phyloP scores from a whole-genome alignment of 2,113 vertebrate genomes.

The Ia io region DNA sequence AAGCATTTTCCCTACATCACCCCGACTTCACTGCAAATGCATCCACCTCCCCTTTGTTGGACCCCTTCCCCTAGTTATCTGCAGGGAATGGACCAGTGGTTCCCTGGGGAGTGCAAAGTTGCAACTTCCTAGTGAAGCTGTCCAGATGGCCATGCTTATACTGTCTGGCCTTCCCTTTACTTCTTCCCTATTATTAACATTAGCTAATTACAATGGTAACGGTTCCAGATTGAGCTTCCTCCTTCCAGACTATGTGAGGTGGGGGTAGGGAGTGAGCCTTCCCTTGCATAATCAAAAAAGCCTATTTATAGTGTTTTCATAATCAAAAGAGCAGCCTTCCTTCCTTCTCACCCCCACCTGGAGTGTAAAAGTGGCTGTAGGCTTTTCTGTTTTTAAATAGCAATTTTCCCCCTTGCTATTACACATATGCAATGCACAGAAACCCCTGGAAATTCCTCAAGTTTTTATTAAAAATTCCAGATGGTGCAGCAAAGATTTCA shows the following conservation, averaged over 20 bases:
- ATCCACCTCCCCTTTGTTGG: neutral
- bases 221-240: neutral
- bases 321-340: slow-evolving; percentile 54
- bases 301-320: slow-evolving; percentile 52
- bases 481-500: slow-evolving; percentile 65
- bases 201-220: neutral
- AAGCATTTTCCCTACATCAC: neutral
- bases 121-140: neutral
- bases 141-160: neutral
- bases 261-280: neutral
- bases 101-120: neutral
- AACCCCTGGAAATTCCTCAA: slow-evolving; percentile 67
- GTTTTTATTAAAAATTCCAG: slow-evolving; percentile 75
- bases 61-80: neutral
- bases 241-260: neutral
- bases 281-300: slow-evolving; percentile 11
- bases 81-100: neutral
- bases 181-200: neutral
- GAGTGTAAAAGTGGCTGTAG: slow-evolving; percentile 47
- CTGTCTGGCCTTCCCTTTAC: neutral
- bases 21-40: neutral
- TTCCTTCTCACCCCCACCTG: slow-evolving; percentile 46
- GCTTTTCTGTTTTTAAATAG: slow-evolving; percentile 63
- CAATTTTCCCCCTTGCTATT: slow-evolving; percentile 33
- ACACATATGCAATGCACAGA: slow-evolving; percentile 27